Evolutionary conservation across 2,113 vertebrate species (phyloP).

Genomic region (Callipepla squamata): DNA sequence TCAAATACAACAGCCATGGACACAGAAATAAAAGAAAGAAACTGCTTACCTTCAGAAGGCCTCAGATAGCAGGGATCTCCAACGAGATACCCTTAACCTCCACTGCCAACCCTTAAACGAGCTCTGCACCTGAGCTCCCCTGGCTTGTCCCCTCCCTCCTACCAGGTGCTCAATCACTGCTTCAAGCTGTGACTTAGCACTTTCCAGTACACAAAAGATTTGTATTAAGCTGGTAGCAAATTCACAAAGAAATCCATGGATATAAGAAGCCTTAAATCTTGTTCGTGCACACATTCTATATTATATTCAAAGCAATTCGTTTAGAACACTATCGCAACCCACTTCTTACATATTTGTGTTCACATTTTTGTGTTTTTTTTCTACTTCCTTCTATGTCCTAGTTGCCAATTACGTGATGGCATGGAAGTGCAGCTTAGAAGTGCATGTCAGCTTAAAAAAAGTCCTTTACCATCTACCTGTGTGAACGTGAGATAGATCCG

Average conservation of each 20-base stretch:
- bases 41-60: too few species aligned
- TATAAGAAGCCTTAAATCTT: neutral
- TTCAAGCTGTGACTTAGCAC: too few species aligned
- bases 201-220: neutral
- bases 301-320: neutral
- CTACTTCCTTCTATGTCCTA: neutral
- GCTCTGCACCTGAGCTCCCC: too few species aligned
- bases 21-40: too few species aligned
- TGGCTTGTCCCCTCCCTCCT: too few species aligned
- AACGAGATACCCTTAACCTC: too few species aligned
- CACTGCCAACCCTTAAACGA: too few species aligned
- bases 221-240: neutral
- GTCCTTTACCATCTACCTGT: slow-evolving; percentile 79
- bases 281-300: neutral
- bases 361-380: neutral
- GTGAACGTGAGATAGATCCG: slow-evolving; percentile 96
- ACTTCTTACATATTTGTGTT: neutral
- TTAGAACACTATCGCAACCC: neutral
- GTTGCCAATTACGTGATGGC: neutral
- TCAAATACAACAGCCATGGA: too few species aligned
- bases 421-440: neutral
- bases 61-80: too few species aligned
- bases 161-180: too few species aligned
- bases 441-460: neutral
- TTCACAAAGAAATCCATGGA: neutral